Evolutionary conservation across 2,113 vertebrate species (phyloP).

Genomic region (Dasyurus viverrinus): DNA sequence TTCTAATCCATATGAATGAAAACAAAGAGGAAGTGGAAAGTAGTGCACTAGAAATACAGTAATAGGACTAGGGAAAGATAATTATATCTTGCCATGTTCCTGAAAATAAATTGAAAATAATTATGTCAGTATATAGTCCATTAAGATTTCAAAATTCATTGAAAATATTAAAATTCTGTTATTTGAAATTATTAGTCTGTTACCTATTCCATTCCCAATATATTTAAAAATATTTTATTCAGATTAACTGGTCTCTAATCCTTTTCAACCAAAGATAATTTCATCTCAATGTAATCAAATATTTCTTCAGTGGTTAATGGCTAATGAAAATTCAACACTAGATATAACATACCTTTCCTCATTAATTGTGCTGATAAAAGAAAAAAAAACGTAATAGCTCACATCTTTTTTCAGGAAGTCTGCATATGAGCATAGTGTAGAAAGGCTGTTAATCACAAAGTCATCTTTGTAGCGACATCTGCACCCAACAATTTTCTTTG

Average conservation of each 20-base stretch:
- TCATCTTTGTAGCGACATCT: not conserved
- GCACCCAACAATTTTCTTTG: not conserved
- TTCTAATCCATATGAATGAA: slow-evolving; percentile 25
- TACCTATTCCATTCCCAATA: not conserved
- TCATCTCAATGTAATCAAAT: slow-evolving; percentile 49
- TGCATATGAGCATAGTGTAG: not conserved
- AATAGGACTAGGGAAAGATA: not conserved
- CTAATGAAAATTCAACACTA: slow-evolving; percentile 41
- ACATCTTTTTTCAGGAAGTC: not conserved
- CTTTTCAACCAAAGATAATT: not conserved
- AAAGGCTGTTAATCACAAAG: slow-evolving; percentile 39
- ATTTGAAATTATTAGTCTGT: slow-evolving; percentile 40
- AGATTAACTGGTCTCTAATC: slow-evolving; percentile 15
- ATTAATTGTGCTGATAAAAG: not conserved
- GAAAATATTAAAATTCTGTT: not conserved
- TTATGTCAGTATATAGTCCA: slow-evolving; percentile 7
- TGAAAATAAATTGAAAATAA: slow-evolving; percentile 53
- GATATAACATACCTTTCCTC: not conserved
- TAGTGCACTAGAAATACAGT: not conserved
- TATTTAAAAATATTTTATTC: slow-evolving; percentile 46
- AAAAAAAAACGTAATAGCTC: not conserved
- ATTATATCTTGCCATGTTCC: slow-evolving; percentile 5
- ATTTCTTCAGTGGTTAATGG: slow-evolving; percentile 46
- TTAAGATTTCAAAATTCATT: not conserved
- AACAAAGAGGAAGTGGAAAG: slow-evolving; percentile 4